Conservation (phyloP, 2,797 vertebrate genomes). For the Meriones psammophilus region DNA sequence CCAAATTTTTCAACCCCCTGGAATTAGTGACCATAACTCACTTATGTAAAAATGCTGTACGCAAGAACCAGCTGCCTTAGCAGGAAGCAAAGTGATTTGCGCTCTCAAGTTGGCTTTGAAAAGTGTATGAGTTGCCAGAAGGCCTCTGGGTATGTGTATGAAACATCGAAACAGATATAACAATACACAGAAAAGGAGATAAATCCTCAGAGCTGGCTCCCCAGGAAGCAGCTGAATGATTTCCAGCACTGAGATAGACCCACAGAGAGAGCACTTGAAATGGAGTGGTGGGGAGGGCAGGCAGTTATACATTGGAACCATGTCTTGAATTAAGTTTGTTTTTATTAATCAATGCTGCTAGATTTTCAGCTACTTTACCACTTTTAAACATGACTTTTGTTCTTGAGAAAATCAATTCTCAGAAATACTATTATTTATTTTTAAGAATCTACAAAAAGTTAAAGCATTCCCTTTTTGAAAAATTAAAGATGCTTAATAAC, state of each 20-base stretch:
- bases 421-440: conserved; percentile 64
- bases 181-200: conserved; percentile 79
- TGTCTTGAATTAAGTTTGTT: background rate
- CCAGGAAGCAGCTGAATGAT: conserved; percentile 61
- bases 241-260: background rate
- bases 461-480: conserved; percentile 65
- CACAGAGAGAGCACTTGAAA: background rate
- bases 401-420: background rate
- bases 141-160: conserved; percentile 84
- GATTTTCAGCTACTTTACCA: conserved; percentile 29
- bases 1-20: conserved; percentile 72
- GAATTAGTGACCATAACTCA: conserved; percentile 79
- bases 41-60: conserved; percentile 67
- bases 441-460: conserved; percentile 39
- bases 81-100: conserved; percentile 82
- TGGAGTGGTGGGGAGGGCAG: too few relatives aligned
- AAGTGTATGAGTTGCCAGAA: conserved; percentile 81
- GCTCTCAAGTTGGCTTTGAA: conserved; percentile 84
- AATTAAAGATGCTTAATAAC: conserved; percentile 68
- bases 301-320: background rate
- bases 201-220: conserved; percentile 62
- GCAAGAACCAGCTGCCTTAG: conserved; percentile 81
- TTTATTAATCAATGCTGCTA: background rate
- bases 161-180: conserved; percentile 85
- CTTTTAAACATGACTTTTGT: conserved; percentile 48